Evolutionary conservation across 2,888 invertebrate genomes (phyloP).

Genomic region (Tortrix viridana): DNA sequence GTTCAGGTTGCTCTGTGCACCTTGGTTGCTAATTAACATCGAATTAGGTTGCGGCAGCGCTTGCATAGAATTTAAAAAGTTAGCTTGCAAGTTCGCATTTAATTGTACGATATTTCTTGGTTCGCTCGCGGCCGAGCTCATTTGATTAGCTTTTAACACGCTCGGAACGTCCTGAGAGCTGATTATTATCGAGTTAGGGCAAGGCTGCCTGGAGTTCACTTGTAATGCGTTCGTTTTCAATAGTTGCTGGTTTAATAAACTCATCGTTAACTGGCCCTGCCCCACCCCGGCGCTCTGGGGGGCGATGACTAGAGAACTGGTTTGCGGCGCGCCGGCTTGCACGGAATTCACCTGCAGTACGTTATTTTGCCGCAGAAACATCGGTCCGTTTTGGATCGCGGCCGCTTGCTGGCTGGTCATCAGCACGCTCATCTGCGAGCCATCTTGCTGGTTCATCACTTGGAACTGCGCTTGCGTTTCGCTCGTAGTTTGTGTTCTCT

Average conservation of each 20-base stretch:
- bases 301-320: background rate
- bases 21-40: too few species aligned
- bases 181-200: too few species aligned
- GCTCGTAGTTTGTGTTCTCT: background rate
- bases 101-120: too few species aligned
- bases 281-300: too few species aligned
- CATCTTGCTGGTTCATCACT: background rate
- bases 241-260: background rate
- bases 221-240: background rate
- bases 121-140: too few species aligned
- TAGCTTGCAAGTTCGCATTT: too few species aligned
- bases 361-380: background rate
- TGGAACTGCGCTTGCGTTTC: background rate
- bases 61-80: too few species aligned
- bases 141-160: too few species aligned
- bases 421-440: background rate
- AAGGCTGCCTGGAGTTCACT: conserved; percentile 5
- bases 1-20: too few species aligned
- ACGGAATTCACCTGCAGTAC: conserved; percentile 2
- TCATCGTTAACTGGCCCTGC: background rate
- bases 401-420: background rate
- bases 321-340: background rate
- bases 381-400: background rate
- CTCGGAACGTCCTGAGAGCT: too few species aligned
- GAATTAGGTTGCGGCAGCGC: too few species aligned